Evolutionary conservation across 2,797 vertebrate species (phyloP), one percentile per base, ranked within the genome.

Genomic region (Malacoctenus gilli): DNA sequence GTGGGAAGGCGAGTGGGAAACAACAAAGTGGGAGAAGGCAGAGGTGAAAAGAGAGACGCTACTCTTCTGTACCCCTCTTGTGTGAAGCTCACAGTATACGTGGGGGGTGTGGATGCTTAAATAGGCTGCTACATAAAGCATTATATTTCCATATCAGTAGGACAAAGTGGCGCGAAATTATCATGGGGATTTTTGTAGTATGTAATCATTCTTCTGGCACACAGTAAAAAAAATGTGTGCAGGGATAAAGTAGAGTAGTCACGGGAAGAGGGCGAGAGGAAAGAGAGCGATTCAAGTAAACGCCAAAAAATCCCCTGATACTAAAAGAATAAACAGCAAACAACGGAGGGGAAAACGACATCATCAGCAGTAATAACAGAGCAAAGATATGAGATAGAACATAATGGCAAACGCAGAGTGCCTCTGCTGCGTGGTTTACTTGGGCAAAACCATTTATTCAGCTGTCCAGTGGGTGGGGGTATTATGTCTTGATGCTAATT

Each of bases 401-500:
- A 69, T 68, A 74, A 74, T 68, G 43, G 67, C 57, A 64, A 77
- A 78, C 47, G 49, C 59, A 60, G n/a, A 73, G 49, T 63, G 68
- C 69, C 57, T 75, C 47, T 71, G 68, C 73, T 72, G 70, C 25
- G 63, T 71, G 65, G 70, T 83, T 35, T 44, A 57, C 62, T 74
- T 72, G 35, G 52, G 66, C 30, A 77, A 74, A n/a, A 77, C 62
- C 79, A 88, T 83, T 84, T 74, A 83, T 89, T 78, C 77, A 73
- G 73, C 75, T 86, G 83, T 87, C 87, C 86, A 87, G 83, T 84
- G 80, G 86, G 81, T 87, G 85, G 84, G 75, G 83, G 85, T 83
- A 86, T 87, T 84, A 85, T 83, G 74, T 84, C 85, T 83, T 86
- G 85, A 89, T 81, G 80, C 86, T 85, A 88, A 91, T 88, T 89